Conservation (phyloP, 2,797 vertebrate species). For the Erethizon dorsatum region DNA sequence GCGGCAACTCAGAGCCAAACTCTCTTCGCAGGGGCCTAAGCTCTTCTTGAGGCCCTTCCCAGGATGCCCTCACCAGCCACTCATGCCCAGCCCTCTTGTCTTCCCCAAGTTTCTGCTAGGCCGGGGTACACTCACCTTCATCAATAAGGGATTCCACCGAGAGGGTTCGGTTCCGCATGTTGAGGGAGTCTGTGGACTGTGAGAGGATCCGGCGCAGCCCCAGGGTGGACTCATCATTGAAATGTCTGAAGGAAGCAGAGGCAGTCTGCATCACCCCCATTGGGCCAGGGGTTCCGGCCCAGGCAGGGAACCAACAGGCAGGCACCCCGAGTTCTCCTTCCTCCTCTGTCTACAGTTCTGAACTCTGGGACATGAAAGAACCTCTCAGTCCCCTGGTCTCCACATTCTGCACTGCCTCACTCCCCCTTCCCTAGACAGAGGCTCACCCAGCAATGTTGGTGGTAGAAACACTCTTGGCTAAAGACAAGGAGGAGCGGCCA, state of each 20-base stretch:
- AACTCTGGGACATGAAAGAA: not conserved
- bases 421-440: not conserved
- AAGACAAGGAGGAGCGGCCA: slow-evolving; percentile 91
- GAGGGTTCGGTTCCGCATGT: slow-evolving; percentile 94
- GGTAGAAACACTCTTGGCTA: slow-evolving; percentile 97
- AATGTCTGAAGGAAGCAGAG: slow-evolving; percentile 88
- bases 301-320: not conserved
- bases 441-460: slow-evolving; percentile 96
- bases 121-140: slow-evolving; percentile 89
- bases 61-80: not conserved
- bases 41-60: not conserved
- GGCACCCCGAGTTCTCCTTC: not conserved
- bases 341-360: not conserved
- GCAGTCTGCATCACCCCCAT: not conserved
- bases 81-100: not conserved
- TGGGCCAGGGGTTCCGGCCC: rapidly evolving
- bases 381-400: not conserved
- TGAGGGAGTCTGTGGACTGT: slow-evolving; percentile 96
- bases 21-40: not conserved
- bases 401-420: not conserved
- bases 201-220: slow-evolving; percentile 96
- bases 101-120: too few species aligned
- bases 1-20: not conserved
- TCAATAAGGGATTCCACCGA: slow-evolving; percentile 96
- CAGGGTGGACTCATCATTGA: slow-evolving; percentile 94